Percentiles rank a stretch among this genome's conserved stretches.
Evolutionary conservation across 1,140 invertebrate genomes (phyloP).

Genomic region (Calycopis cecrops): DNA sequence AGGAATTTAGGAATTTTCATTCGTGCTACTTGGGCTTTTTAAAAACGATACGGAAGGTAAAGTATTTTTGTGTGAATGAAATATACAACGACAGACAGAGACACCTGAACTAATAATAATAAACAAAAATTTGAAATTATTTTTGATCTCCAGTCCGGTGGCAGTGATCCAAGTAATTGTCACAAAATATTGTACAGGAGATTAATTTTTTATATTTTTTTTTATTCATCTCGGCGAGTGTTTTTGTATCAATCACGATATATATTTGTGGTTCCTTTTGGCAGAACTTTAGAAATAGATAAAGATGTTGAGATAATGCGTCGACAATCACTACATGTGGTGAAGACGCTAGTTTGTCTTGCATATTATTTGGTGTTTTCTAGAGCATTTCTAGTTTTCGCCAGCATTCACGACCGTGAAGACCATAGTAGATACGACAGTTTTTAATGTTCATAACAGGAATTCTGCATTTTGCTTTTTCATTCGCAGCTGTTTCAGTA

Average conservation of each 20-base stretch:
- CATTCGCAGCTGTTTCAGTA: no score
- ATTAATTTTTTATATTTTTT: conserved; percentile 13
- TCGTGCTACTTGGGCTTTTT: neutral
- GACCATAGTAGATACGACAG: no score
- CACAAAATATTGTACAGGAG: conserved; percentile 9
- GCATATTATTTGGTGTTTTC: no score
- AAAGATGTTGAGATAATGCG: no score
- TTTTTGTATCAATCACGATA: conserved; percentile 2
- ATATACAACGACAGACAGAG: neutral
- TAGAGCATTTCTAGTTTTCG: no score
- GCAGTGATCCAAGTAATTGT: conserved; percentile 14
- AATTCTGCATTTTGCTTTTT: no score
- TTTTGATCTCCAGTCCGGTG: conserved; percentile 12
- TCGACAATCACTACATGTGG: no score
- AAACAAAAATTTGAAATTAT: conserved; percentile 9
- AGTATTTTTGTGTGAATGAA: neutral
- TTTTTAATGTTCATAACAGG: no score
- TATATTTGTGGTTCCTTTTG: neutral
- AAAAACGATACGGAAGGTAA: neutral
- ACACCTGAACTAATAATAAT: conserved; percentile 5
- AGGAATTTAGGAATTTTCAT: no score
- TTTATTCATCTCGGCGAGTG: neutral
- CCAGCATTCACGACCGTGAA: no score
- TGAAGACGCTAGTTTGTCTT: no score
- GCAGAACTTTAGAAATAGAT: no score